A percentile compares a stretch with the other conserved stretches of the same genome.
Conservation (phyloP, 2,888 invertebrate species). For the Piscicola geometra region DNA sequence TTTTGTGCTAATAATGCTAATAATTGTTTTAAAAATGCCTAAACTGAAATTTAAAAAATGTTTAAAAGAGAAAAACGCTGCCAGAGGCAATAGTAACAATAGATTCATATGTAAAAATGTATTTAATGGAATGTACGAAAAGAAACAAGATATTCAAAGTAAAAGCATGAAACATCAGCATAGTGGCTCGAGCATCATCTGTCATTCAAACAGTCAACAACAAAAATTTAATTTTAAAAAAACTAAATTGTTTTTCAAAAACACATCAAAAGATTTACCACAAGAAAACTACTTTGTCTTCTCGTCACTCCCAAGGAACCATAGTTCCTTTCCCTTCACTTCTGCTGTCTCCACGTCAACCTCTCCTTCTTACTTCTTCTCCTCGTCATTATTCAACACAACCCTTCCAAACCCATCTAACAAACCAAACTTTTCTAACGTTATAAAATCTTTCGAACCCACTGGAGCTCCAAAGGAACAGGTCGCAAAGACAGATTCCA, state of each 20-base stretch:
- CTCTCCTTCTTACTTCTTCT: not conserved
- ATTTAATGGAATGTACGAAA: not conserved
- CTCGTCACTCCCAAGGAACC: not conserved
- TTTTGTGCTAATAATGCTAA: not conserved
- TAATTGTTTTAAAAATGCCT: not conserved
- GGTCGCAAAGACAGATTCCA: not conserved
- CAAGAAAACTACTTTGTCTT: constrained; percentile 5
- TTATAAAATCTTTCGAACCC: not conserved
- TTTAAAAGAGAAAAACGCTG: not conserved
- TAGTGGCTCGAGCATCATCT: not conserved
- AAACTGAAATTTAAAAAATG: not conserved
- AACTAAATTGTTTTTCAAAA: not conserved
- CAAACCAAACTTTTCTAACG: not conserved
- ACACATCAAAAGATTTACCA: not conserved
- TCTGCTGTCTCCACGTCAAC: not conserved
- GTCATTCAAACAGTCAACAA: not conserved
- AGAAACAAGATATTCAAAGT: too few relatives aligned
- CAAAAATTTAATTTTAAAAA: not conserved
- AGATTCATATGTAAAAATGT: not conserved
- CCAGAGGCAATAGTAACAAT: not conserved
- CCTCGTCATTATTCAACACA: not conserved
- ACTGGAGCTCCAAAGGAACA: not conserved
- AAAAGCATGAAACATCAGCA: not conserved
- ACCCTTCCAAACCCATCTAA: not conserved
- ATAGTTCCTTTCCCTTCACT: not conserved